These are phyloP conservation scores for Nasonia vitripennis DNA, from an alignment of 1,140 invertebrate species.

Conservation along the genomic window DNA sequence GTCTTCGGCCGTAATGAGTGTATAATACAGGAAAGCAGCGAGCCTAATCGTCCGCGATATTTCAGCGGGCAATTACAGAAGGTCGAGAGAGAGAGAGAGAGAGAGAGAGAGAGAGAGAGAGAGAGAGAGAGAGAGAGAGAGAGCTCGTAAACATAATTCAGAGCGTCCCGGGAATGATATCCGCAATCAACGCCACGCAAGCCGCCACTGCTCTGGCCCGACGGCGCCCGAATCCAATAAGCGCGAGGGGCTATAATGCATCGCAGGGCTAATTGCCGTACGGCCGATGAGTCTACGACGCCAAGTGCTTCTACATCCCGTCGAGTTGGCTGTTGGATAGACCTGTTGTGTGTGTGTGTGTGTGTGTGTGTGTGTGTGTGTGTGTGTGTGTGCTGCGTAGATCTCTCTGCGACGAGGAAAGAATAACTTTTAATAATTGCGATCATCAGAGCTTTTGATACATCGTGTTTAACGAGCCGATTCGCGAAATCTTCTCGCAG, in stretches of 20 bases:
- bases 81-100: neutral
- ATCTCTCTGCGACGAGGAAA: too few relatives aligned
- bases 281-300: neutral
- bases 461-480: neutral
- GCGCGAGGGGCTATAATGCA: conserved; percentile 25
- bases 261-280: conserved; percentile 28
- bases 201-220: neutral
- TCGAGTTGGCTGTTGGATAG: too few relatives aligned
- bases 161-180: conserved; percentile 32
- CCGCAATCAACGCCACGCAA: conserved; percentile 42
- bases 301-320: neutral
- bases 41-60: conserved; percentile 38
- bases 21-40: neutral
- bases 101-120: neutral
- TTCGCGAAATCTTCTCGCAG: neutral
- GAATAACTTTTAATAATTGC: too few relatives aligned
- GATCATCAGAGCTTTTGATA: neutral
- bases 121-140: neutral
- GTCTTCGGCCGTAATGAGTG: too few relatives aligned
- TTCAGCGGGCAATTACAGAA: conserved; percentile 30
- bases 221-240: conserved; percentile 29
- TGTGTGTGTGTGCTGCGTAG: too few relatives aligned
- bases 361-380: too few relatives aligned
- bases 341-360: too few relatives aligned
- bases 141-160: conserved; percentile 48